Conservation (phyloP, 2,113 vertebrate species). For the Oreochromis spilurus region DNA sequence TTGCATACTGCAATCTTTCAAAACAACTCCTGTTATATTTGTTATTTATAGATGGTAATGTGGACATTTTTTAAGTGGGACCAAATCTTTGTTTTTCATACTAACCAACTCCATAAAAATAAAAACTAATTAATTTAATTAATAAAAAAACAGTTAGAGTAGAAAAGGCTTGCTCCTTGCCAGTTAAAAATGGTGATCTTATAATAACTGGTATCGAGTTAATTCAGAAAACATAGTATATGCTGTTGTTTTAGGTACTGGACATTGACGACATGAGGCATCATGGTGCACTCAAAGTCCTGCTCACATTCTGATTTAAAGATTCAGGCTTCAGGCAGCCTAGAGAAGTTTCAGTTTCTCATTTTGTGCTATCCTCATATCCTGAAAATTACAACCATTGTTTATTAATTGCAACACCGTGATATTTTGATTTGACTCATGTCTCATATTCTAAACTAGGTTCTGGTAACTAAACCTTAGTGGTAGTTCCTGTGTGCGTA, state of each 20-base stretch:
- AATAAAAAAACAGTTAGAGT: neutral
- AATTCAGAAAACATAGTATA: neutral
- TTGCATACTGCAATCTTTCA: neutral
- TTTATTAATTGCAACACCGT: neutral
- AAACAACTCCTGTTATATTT: neutral
- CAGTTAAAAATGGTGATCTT: neutral
- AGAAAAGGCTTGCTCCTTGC: neutral
- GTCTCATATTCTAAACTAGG: neutral
- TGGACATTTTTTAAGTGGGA: neutral
- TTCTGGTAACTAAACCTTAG: neutral
- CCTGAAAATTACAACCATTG: neutral
- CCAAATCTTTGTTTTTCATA: neutral
- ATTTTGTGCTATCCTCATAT: neutral
- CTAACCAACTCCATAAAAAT: neutral
- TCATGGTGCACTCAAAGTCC: neutral
- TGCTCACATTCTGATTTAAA: neutral
- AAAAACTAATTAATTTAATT: neutral
- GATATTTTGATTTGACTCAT: neutral
- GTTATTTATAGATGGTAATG: neutral
- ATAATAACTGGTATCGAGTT: neutral
- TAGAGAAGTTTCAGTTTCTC: neutral
- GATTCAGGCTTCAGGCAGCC: neutral
- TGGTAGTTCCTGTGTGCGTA: neutral
- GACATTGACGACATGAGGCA: neutral
- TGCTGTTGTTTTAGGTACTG: neutral